These are phyloP conservation scores for Agonum fuliginosum DNA, from an alignment of 2,888 invertebrate species.

Conservation along the genomic window DNA sequence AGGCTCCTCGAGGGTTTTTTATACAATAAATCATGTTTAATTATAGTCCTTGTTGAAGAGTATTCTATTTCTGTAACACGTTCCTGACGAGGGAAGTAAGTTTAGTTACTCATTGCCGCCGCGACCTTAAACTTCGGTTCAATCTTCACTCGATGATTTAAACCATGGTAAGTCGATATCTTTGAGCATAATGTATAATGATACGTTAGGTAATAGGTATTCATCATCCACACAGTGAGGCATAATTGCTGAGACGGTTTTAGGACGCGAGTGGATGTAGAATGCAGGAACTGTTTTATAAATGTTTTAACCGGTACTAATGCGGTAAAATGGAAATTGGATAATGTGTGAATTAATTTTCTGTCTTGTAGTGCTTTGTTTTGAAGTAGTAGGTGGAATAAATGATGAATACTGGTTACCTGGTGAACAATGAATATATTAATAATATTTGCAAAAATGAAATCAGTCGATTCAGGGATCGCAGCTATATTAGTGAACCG, in stretches of 20 bases:
- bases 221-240: background rate
- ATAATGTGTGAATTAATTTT: slow-evolving; percentile 13
- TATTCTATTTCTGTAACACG: background rate
- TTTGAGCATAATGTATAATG: slow-evolving; percentile 34
- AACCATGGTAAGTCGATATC: background rate
- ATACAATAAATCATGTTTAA: slow-evolving; percentile 35
- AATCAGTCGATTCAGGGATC: too few relatives aligned
- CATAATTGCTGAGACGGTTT: slow-evolving; percentile 25
- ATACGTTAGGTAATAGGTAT: slow-evolving; percentile 33
- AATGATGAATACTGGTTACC: too few relatives aligned
- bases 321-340: slow-evolving; percentile 13
- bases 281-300: background rate
- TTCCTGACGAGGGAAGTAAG: slow-evolving; percentile 9
- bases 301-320: slow-evolving; percentile 13
- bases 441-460: background rate
- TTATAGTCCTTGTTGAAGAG: slow-evolving; percentile 25
- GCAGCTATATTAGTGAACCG: too few relatives aligned
- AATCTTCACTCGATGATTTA: background rate
- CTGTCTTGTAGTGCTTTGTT: background rate
- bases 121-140: slow-evolving; percentile 35
- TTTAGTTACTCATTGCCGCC: background rate
- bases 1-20: slow-evolving; percentile 15
- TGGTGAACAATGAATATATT: background rate
- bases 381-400: background rate
- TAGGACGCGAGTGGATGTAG: background rate